A percentile compares a stretch with the other conserved stretches of the same genome.
Conservation (phyloP, 1,140 invertebrate genomes). For the Pseudomyrmex gracilis region DNA sequence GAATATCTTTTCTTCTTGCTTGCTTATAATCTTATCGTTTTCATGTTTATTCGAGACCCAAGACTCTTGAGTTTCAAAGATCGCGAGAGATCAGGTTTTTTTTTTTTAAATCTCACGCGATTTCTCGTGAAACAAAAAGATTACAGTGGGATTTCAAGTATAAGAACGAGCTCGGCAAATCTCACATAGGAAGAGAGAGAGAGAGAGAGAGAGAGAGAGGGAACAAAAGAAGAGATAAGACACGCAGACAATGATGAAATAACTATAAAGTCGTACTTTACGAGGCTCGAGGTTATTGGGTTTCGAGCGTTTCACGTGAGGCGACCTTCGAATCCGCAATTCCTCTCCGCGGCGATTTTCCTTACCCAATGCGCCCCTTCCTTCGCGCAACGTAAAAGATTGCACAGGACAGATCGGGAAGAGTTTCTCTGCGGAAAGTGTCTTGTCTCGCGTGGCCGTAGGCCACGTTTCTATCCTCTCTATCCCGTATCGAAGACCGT, state of each 20-base stretch:
- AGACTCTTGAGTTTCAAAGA: constrained; percentile 2
- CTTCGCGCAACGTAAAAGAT: constrained; percentile 34
- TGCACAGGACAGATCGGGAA: constrained; percentile 11
- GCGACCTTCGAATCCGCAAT: constrained; percentile 58
- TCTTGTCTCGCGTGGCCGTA: constrained; percentile 42
- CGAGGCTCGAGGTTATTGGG: constrained; percentile 73
- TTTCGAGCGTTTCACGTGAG: constrained; percentile 55
- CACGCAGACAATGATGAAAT: constrained; percentile 75
- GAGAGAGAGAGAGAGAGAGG: neutral
- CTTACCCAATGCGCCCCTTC: neutral
- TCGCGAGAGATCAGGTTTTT: constrained; percentile 10
- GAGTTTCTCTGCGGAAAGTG: constrained; percentile 16
- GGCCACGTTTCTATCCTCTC: constrained; percentile 11
- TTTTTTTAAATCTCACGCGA: constrained; percentile 45
- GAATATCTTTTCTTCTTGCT: constrained; percentile 11
- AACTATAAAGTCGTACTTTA: constrained; percentile 79
- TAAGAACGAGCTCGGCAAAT: constrained; percentile 34
- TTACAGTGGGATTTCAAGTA: constrained; percentile 38
- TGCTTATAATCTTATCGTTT: constrained; percentile 39
- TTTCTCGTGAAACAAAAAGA: constrained; percentile 58
- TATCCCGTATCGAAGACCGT: neutral
- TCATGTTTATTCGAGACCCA: constrained; percentile 48
- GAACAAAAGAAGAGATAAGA: neutral
- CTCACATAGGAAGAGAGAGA: constrained; percentile 5
- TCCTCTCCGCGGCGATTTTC: constrained; percentile 36